These are phyloP conservation scores for Nomada goodeniana DNA, from an alignment of 2,888 invertebrate species.

Conservation along the genomic window DNA sequence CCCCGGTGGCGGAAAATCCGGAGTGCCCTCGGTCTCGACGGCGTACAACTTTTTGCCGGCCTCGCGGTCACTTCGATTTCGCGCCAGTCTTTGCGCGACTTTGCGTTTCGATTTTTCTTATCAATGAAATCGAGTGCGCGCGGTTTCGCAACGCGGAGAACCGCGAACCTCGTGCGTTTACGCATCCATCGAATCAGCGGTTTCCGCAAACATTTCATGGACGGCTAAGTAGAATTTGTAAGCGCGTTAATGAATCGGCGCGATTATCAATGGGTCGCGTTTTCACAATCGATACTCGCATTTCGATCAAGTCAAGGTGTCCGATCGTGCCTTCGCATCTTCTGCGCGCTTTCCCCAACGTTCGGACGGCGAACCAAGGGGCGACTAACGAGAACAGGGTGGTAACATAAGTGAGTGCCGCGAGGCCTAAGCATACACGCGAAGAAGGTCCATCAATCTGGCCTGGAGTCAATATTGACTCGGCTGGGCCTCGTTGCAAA, in stretches of 20 bases:
- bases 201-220: conserved; percentile 26
- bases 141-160: conserved; percentile 4
- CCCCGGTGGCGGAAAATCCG: not conserved
- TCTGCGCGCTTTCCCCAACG: conserved; percentile 39
- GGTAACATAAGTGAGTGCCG: conserved; percentile 74
- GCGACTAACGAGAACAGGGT: conserved; percentile 64
- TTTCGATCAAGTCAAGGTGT: not conserved
- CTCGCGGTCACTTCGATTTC: not conserved
- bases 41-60: not conserved
- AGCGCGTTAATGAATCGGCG: conserved; percentile 5
- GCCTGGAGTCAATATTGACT: conserved; percentile 83
- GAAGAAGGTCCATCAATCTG: conserved; percentile 83
- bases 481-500: conserved; percentile 83
- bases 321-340: not conserved
- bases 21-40: not conserved
- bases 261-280: conserved; percentile 22
- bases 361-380: conserved; percentile 29
- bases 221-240: not conserved
- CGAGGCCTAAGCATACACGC: conserved; percentile 77
- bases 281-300: conserved; percentile 4
- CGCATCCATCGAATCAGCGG: not conserved
- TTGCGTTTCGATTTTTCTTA: too few species aligned
- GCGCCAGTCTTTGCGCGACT: not conserved
- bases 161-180: conserved; percentile 17
- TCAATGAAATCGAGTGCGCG: conserved; percentile 1